phyloP scores from a whole-genome alignment of 2,113 vertebrate species.

The Apeltes quadracus region DNA sequence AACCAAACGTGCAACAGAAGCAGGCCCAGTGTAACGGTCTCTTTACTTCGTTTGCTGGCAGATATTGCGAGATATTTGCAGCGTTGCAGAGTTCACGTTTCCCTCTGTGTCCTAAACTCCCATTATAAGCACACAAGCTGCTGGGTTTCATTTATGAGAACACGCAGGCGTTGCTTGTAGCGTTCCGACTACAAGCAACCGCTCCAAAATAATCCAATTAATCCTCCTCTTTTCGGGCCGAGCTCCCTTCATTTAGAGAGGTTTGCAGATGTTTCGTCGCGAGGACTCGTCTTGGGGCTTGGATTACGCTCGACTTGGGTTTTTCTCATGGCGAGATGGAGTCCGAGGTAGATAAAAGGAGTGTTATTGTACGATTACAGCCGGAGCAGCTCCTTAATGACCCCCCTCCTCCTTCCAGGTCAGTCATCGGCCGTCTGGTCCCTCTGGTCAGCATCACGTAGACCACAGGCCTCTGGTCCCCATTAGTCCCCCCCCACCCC shows the following conservation, averaged over 20 bases:
- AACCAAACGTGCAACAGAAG: neutral
- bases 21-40: neutral
- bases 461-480: slow-evolving; percentile 69
- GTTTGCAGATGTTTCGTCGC: slow-evolving; percentile 71
- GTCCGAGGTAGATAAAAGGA: slow-evolving; percentile 64
- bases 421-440: slow-evolving; percentile 72
- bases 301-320: slow-evolving; percentile 37
- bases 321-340: slow-evolving; percentile 61
- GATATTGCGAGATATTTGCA: slow-evolving; percentile 4
- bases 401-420: slow-evolving; percentile 48
- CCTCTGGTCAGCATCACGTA: slow-evolving; percentile 72
- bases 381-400: slow-evolving; percentile 59
- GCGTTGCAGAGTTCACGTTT: too few relatives aligned
- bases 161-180: too few relatives aligned
- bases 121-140: too few relatives aligned
- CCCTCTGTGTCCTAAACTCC: too few relatives aligned
- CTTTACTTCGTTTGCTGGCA: neutral
- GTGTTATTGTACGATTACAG: slow-evolving; percentile 77
- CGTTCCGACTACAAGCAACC: slow-evolving; percentile 34
- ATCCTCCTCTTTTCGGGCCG: slow-evolving; percentile 41
- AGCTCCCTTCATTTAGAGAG: slow-evolving; percentile 32
- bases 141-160: slow-evolving; percentile 22
- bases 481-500: slow-evolving; percentile 67
- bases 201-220: slow-evolving; percentile 57
- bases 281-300: slow-evolving; percentile 34